Evolutionary conservation across 2,888 invertebrate species (phyloP).

Genomic region (Oscheius sp.): DNA sequence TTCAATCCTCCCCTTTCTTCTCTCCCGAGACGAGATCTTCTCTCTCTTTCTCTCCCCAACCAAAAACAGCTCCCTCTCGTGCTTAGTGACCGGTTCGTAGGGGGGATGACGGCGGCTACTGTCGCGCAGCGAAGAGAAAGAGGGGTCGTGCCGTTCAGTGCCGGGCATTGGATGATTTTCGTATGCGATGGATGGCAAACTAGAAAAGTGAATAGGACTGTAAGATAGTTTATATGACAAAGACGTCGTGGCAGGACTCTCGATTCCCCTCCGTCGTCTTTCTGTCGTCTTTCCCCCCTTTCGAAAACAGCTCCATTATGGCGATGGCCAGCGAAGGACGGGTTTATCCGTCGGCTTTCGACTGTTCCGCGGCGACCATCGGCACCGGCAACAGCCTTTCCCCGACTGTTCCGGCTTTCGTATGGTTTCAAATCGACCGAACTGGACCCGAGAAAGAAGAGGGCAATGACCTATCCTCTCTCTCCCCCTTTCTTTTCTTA

Average conservation of each 20-base stretch:
- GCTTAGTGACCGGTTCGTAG: neutral
- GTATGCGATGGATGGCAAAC: neutral
- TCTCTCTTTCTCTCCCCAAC: neutral
- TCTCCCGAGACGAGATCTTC: neutral
- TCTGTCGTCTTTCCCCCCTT: constrained; percentile 13
- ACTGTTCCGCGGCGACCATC: constrained; percentile 5
- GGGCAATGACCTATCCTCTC: neutral
- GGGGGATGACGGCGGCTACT: neutral
- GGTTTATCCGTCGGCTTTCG: constrained; percentile 14
- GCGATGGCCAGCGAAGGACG: constrained; percentile 6
- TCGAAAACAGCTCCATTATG: constrained; percentile 30
- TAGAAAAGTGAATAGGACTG: neutral
- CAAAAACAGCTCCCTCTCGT: neutral
- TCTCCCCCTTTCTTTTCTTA: neutral
- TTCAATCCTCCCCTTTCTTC: neutral
- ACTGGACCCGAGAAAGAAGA: neutral
- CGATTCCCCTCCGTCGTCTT: no score
- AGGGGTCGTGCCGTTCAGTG: neutral
- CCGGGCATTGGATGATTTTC: no score
- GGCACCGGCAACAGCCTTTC: neutral
- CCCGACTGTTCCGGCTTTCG: neutral
- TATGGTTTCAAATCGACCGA: neutral
- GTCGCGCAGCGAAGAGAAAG: neutral
- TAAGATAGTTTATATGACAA: neutral
- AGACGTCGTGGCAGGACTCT: neutral